Base-by-base conservation (phyloP, 2,797 vertebrate species). In the Xerus rutilus region DNA sequence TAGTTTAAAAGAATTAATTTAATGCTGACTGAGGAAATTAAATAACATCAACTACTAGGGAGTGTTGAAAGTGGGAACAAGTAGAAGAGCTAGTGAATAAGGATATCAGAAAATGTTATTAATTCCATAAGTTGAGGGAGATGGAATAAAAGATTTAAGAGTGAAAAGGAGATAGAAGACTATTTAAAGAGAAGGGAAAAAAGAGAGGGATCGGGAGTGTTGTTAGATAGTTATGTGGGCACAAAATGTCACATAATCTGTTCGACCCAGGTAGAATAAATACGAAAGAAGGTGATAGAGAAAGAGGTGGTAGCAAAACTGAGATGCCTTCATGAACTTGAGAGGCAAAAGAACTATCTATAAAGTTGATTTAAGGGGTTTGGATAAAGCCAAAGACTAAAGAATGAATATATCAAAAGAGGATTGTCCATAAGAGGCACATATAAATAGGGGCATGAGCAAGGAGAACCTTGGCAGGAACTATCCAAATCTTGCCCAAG, bases 61-160 rank as follows among this genome's bases (percentile, higher is more conserved):
- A 8, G 18, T 32, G 1, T 21, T 72, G 45, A 65, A 28, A n/a
- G 8, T 81, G 72, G 35, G 15, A 73, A n/a, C 79, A 54, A 88
- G 20, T 14, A 9, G 1, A 67, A 76, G 35, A 64, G 8, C 64
- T 14, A 21, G 25, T 47, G 45, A 88, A 20, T 21, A 86, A 65
- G 12, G 20, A 18, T 64, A 4, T n/a, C 59, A 82, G 28, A 86
- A 96, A 77, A 20, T 73, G n/a, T 74, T 47, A 62, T 28, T 87
- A 35, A 76, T 59, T 85, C 30, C 35, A 93, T 57, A 52, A 82
- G 54, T 1, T 79, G 47, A 43, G 59, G 35, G 3, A 92, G n/a
- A 57, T 25, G 45, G 82, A 95, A 65, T 49, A 64, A 89, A 83
- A 87, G 23, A n/a, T 77, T 73, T 64, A 82, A 89, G 18, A 87